These are phyloP conservation scores for Pomatostomus ruficeps DNA, from an alignment of 2,113 vertebrate species.

Conservation along the genomic window DNA sequence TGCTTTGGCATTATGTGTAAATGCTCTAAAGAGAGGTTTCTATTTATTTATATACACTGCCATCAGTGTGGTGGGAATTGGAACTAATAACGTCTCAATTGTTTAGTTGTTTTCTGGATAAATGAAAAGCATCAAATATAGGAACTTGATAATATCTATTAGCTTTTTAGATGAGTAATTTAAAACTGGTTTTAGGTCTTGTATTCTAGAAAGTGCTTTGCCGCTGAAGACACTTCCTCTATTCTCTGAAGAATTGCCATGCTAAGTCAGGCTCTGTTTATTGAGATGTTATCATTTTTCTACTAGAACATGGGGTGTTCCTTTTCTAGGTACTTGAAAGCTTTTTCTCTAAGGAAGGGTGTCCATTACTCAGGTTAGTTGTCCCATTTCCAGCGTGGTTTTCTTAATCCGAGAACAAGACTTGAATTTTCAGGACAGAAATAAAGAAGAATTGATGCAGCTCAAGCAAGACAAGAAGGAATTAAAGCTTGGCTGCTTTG, in stretches of 20 bases:
- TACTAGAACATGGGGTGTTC: not conserved
- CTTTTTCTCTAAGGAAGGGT: not conserved
- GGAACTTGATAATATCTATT: not conserved
- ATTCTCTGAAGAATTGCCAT: not conserved
- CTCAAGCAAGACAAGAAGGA: constrained; percentile 59
- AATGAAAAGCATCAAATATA: not conserved
- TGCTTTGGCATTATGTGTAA: not conserved
- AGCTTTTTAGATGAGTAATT: not conserved
- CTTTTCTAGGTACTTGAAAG: constrained; percentile 6
- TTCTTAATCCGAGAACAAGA: constrained; percentile 32
- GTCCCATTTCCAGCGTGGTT: not conserved
- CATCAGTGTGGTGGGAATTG: not conserved
- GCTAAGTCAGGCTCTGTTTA: not conserved
- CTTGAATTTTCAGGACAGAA: constrained; percentile 16
- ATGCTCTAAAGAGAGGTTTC: not conserved
- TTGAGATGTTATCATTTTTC: not conserved
- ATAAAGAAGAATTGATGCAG: constrained; percentile 53
- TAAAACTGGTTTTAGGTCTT: not conserved
- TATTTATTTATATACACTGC: not conserved
- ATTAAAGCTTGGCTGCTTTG: constrained; percentile 63
- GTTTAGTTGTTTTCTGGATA: not conserved
- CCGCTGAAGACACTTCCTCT: not conserved
- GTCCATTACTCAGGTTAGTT: constrained; percentile 10
- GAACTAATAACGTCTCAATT: not conserved
- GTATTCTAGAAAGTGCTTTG: not conserved